Evolutionary conservation across 2,888 invertebrate species (phyloP), one percentile per base, ranked within the genome.

Genomic region (Ypsolopha scabrella): DNA sequence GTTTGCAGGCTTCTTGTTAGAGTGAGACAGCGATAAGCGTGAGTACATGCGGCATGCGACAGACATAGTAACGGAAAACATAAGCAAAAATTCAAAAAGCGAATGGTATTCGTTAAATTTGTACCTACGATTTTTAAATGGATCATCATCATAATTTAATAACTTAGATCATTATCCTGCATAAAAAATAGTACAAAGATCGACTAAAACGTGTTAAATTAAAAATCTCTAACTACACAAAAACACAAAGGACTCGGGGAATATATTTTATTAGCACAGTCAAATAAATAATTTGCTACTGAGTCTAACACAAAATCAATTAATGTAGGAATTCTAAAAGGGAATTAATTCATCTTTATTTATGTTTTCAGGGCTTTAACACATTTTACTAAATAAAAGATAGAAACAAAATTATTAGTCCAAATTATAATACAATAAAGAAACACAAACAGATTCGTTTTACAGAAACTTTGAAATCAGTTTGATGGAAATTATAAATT

Each of bases 1-100:
- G 87, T 93, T 93, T 62, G 89, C 81, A 66, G 94, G 94, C 95
- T 95, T 83, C 39, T 1, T 24, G 13, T 14, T 6, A 13, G 36
- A 53, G 52, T 6, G 52, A 53, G 46, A 53, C 47, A 44, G 53
- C 39, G 35, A 75, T 73, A 14, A 44, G 53, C 39, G 35, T 74
- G 73, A 10, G 9, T 46, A 75, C 80, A 86, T 80, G 83, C 81
- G 65, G 68, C 83, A 85, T 81, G 77, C 80, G 80, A 77, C 36
- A 47, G 36, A 14, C 43, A 43, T 24, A 24, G 24, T 24, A 24
- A 24, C 24, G 24, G 4, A 24, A 24, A 13, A 11, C 7, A 6
- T 38, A 38, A 38, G 38, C n/a, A 38, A 38, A 8, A 2, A n/a
- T 38, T 38, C 38, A n/a, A 38, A 38, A 6, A 24, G 24, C 4